phyloP scores from a whole-genome alignment of 2,113 vertebrate species.

The Nannospalax galili region DNA sequence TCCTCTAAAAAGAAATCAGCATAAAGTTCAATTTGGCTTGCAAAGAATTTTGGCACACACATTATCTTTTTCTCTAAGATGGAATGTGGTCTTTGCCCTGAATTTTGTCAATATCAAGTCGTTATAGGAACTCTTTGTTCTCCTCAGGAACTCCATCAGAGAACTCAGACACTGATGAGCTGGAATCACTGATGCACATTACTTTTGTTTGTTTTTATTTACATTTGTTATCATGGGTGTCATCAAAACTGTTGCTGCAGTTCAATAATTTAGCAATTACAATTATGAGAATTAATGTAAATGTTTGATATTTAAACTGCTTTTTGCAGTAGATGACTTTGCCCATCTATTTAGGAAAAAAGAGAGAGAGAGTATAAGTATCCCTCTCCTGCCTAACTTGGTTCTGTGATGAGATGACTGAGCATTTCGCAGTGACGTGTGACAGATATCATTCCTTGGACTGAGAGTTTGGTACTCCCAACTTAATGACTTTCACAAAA shows the following conservation, averaged over 20 bases:
- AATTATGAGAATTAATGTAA: conserved; percentile 45
- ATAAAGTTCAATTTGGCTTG: not conserved
- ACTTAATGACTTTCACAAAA: not conserved
- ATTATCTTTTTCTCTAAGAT: not conserved
- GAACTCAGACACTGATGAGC: not conserved
- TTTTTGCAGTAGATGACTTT: conserved; percentile 21
- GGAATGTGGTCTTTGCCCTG: not conserved
- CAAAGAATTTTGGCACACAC: not conserved
- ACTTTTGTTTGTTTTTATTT: conserved; percentile 55
- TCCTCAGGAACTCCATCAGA: not conserved
- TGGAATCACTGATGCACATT: not conserved
- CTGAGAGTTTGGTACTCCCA: not conserved
- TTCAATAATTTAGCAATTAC: conserved; percentile 6
- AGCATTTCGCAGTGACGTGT: not conserved
- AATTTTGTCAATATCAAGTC: not conserved
- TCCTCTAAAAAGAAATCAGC: conserved; percentile 27
- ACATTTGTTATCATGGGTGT: not conserved
- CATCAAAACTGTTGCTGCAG: conserved; percentile 25
- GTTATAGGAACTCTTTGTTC: not conserved
- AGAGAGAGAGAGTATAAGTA: not conserved
- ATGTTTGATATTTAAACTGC: conserved; percentile 6
- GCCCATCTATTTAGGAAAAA: not conserved
- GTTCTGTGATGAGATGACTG: not conserved
- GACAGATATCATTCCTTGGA: not conserved
- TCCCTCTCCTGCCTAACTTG: not conserved